Percentiles rank a stretch among this genome's conserved stretches.
phyloP scores from a whole-genome alignment of 2,113 vertebrate genomes.

The Siniperca knerii region DNA sequence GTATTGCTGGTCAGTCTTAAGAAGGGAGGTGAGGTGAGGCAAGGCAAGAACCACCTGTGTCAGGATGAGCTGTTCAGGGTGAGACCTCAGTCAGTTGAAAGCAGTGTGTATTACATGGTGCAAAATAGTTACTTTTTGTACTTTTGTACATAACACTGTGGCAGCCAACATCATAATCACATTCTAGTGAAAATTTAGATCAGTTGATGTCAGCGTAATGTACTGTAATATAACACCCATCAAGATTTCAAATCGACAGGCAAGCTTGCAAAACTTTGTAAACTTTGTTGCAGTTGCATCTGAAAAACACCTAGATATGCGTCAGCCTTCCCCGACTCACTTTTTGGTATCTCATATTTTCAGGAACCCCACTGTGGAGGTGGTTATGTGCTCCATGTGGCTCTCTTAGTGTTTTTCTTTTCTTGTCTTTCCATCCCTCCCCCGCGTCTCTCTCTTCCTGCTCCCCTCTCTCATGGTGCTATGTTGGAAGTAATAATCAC shows the following conservation, averaged over 20 bases:
- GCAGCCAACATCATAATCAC: slow-evolving; percentile 21
- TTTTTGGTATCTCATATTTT: slow-evolving; percentile 52
- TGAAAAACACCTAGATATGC: slow-evolving; percentile 47
- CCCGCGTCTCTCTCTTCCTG: slow-evolving; percentile 44
- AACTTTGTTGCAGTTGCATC: slow-evolving; percentile 67
- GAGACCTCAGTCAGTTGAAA: slow-evolving; percentile 28
- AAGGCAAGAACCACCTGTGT: slow-evolving; percentile 76
- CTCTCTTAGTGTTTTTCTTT: slow-evolving; percentile 62
- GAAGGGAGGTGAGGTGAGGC: slow-evolving; percentile 84
- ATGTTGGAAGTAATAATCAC: slow-evolving; percentile 82
- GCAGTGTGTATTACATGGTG: neutral
- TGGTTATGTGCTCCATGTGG: slow-evolving; percentile 61
- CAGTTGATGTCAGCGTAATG: slow-evolving; percentile 22
- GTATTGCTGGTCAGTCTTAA: slow-evolving; percentile 92
- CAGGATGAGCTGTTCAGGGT: slow-evolving; percentile 64
- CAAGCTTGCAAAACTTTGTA: slow-evolving; percentile 59
- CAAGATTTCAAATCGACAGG: slow-evolving; percentile 35
- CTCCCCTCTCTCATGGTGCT: slow-evolving; percentile 64
- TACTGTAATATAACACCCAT: slow-evolving; percentile 12
- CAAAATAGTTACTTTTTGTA: slow-evolving; percentile 14
- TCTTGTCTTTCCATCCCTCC: slow-evolving; percentile 55
- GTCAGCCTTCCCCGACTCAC: slow-evolving; percentile 51
- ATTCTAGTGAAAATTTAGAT: slow-evolving; percentile 29
- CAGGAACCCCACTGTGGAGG: slow-evolving; percentile 61
- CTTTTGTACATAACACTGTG: slow-evolving; percentile 2